Base-by-base conservation (phyloP, 1,140 invertebrate species). In the Zaprionus ornatus region DNA sequence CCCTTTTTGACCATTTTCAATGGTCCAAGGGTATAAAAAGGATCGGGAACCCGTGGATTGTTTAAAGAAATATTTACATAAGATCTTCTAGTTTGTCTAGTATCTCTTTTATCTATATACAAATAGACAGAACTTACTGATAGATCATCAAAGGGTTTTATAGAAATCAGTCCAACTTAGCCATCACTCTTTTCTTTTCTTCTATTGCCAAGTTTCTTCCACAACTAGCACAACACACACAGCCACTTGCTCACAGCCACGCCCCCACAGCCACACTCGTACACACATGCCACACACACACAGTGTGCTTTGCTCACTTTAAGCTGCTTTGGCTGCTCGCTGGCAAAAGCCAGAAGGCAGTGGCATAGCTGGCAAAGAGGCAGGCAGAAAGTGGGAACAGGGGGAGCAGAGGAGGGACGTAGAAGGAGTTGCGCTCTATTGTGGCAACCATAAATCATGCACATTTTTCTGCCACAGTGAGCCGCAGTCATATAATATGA, bases 381-480 rank as follows among this genome's bases (percentile, higher is more conserved):
- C 19, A 1, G 6, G 4, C 2, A 15, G 45, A 7, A 12, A 12
- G 45, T 1, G 17, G 10, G 19, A 12, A 40, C 4, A 48, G 4
- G 19, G 17, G 5, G 10, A 25, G 1, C n/a, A 17, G 60, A 10
- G 19, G 52, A 55, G 19, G 17, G 21, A 48, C 9, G 19, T 19
- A 19, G 23, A 27, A 29, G 52, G 21, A 55, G 52, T 25, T 64
- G 50, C 50, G 32, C 75, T 50, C 45, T 23, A 50, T 50, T 50
- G 45, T 23, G 45, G 59, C 80, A 87, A 67, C 84, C 84, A 87
- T 87, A 87, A 87, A 87, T 87, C 84, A 87, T 88, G 80, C 85
- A 87, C 80, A 87, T 84, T 87, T 87, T 84, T 80, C 84, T 81
- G 84, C 84, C 84, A 50, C 45, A 88, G 84, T 82, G 82, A 85